Conservation (phyloP, 1,140 invertebrate species). For the Asobara japonica region DNA sequence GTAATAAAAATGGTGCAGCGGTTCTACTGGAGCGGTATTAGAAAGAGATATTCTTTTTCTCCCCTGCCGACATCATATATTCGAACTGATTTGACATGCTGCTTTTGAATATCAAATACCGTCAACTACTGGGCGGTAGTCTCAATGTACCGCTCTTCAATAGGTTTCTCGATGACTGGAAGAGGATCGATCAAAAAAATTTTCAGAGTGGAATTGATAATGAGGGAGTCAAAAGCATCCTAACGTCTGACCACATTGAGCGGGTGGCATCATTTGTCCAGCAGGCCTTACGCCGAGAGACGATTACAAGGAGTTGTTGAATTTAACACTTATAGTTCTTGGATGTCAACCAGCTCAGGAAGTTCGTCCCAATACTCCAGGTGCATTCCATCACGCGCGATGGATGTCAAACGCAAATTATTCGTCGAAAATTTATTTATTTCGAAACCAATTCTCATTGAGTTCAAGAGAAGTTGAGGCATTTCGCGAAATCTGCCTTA, state of each 20-base stretch:
- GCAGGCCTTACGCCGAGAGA: conserved; percentile 39
- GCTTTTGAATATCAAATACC: conserved; percentile 34
- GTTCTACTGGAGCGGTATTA: too few species aligned
- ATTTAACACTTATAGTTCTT: conserved; percentile 56
- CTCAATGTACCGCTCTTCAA: conserved; percentile 35
- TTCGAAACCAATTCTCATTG: conserved; percentile 41
- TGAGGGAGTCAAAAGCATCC: too few species aligned
- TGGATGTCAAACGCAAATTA: conserved; percentile 57
- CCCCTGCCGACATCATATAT: conserved; percentile 38
- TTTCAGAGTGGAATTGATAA: conserved; percentile 5
- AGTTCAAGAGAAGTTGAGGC: conserved; percentile 30
- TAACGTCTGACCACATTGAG: background rate
- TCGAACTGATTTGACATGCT: conserved; percentile 34
- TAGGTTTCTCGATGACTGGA: conserved; percentile 33
- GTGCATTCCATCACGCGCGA: conserved; percentile 53
- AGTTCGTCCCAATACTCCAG: conserved; percentile 52
- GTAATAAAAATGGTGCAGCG: too few species aligned
- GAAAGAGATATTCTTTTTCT: too few species aligned
- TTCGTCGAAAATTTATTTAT: conserved; percentile 51
- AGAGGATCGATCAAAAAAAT: conserved; percentile 20
- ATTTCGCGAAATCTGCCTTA: conserved; percentile 42
- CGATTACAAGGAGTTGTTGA: conserved; percentile 56
- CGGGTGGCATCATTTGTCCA: background rate
- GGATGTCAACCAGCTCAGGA: conserved; percentile 48
- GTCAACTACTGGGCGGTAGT: conserved; percentile 19